Conservation (phyloP, 1,140 invertebrate genomes). For the Augochlora pura region DNA sequence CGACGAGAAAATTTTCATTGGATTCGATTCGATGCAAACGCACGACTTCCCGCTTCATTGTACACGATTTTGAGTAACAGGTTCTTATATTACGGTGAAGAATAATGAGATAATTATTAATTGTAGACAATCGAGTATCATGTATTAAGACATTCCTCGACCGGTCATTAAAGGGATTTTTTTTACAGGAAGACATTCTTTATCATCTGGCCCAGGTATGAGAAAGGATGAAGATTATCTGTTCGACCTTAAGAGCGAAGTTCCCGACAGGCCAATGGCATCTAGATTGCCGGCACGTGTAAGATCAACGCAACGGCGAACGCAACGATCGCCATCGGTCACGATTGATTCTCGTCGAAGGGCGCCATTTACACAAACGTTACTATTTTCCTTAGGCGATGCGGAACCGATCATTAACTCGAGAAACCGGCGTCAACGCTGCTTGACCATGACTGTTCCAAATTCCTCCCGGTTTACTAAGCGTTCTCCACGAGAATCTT, state of each 20-base stretch:
- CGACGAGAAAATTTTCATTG: too few relatives aligned
- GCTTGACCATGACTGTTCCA: conserved; percentile 25
- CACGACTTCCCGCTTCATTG: too few relatives aligned
- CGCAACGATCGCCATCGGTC: conserved; percentile 24
- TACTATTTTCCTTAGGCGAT: not conserved
- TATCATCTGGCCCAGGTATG: too few relatives aligned
- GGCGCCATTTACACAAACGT: conserved; percentile 38
- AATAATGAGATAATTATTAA: too few relatives aligned
- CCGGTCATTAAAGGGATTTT: too few relatives aligned
- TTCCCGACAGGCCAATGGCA: conserved; percentile 61
- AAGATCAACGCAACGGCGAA: conserved; percentile 43
- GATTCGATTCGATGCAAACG: too few relatives aligned
- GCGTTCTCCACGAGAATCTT: not conserved
- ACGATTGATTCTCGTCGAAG: conserved; percentile 42
- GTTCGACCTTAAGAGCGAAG: conserved; percentile 35
- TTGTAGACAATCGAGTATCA: too few relatives aligned
- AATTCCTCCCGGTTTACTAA: not conserved
- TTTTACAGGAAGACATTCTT: too few relatives aligned
- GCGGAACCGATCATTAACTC: conserved; percentile 31
- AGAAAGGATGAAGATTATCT: not conserved
- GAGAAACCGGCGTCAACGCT: not conserved
- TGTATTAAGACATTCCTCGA: too few relatives aligned
- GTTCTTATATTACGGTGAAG: too few relatives aligned
- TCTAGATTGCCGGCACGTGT: conserved; percentile 55
- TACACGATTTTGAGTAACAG: too few relatives aligned